Conservation (phyloP, 1,140 invertebrate genomes). For the Eufriesea mexicana region DNA sequence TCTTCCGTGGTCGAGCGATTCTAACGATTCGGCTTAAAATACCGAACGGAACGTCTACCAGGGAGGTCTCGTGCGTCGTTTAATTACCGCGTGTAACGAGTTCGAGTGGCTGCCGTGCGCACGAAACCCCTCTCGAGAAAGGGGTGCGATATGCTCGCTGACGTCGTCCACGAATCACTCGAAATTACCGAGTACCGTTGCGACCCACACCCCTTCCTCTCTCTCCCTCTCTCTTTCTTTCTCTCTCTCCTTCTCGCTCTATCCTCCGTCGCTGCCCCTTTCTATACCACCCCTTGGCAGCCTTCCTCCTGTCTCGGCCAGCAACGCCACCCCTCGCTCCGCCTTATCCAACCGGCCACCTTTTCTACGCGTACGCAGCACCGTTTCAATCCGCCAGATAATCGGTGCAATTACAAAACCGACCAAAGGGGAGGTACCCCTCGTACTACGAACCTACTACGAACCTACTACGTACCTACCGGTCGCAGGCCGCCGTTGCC, state of each 20-base stretch:
- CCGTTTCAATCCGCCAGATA: slow-evolving; percentile 37
- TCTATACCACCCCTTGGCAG: slow-evolving; percentile 19
- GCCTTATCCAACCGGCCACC: slow-evolving; percentile 25
- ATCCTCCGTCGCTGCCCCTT: neutral
- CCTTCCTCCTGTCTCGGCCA: slow-evolving; percentile 20
- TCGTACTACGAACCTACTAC: neutral
- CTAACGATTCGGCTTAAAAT: slow-evolving; percentile 74
- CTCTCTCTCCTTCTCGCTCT: neutral
- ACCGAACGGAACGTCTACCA: slow-evolving; percentile 59
- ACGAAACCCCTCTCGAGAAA: slow-evolving; percentile 75
- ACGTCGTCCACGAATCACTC: slow-evolving; percentile 75
- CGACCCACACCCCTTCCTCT: slow-evolving; percentile 39
- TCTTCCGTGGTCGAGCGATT: slow-evolving; percentile 41
- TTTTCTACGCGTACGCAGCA: slow-evolving; percentile 11
- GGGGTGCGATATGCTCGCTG: slow-evolving; percentile 73
- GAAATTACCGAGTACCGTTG: slow-evolving; percentile 72
- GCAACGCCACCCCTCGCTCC: slow-evolving; percentile 36
- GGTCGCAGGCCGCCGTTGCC: neutral
- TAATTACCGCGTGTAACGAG: slow-evolving; percentile 82
- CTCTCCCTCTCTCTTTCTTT: neutral
- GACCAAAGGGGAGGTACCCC: neutral
- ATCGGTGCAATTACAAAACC: slow-evolving; percentile 30
- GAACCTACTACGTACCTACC: neutral
- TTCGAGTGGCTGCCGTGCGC: slow-evolving; percentile 80
- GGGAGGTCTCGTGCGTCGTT: slow-evolving; percentile 80